Base-by-base conservation (phyloP, 2,113 vertebrate species). In the Synchiropus splendidus region DNA sequence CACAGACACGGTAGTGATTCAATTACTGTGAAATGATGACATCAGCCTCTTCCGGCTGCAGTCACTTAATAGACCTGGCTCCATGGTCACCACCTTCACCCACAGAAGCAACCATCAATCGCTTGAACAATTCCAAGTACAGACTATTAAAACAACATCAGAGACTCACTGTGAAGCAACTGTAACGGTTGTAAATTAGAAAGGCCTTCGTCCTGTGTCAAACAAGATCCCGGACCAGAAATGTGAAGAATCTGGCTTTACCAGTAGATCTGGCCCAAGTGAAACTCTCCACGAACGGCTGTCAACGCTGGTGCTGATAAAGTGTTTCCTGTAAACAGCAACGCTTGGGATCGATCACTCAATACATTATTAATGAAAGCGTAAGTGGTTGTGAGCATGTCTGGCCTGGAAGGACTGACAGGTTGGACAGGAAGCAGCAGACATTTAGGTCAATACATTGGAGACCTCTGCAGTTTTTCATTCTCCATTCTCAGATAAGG, bases 21-120 rank as follows among this genome's bases (percentile, higher is more conserved):
- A 74, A 76, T 78, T 76, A 72, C 48, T 63, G 47, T 18, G 18
- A 62, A 49, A 61, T 45, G 58, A 67, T 61, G 56, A 41, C 61
- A 59, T 70, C 57, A 50, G 54, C 63, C 64, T 73, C 40, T 63
- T 56, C 39, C 40, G 62, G 58, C 63, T 69, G 58, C n/a, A 30
- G 60, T 48, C 48, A 13, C 47, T 61, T 76, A 72, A 76, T 74
- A 61, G 70, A 63, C 52, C 31, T 59, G 67, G 54, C 61, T 64
- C 63, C 48, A 53, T 60, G 68, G 62, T 64, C 21, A 27, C 21
- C 21, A 27, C 8, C n/a, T 27, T 27, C 21, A 4, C 8, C 21
- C 21, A 27, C 31, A 45, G 46, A 61, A 15, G 46, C 36, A 17
- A 48, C 13, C 44, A n/a, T 65, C 51, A 36, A 35, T 5, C 12